Evolutionary conservation across 1,140 invertebrate genomes (phyloP).

Genomic region (Bacillus rossius): DNA sequence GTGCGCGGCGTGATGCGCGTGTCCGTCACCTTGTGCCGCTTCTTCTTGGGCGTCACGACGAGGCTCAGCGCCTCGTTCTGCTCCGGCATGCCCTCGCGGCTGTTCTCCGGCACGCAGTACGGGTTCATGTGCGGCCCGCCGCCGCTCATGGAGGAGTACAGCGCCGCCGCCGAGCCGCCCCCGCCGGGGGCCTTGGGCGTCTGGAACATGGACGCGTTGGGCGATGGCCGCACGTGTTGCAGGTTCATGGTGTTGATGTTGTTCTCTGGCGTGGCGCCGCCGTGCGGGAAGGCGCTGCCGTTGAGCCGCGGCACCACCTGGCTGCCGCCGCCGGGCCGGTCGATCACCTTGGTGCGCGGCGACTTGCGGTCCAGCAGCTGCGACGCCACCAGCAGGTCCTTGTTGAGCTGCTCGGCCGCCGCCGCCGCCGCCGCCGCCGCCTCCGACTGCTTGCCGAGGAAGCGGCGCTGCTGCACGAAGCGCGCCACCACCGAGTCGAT

Average conservation of each 20-base stretch:
- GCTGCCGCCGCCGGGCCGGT: conserved; percentile 44
- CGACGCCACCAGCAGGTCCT: conserved; percentile 65
- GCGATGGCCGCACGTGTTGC: conserved; percentile 61
- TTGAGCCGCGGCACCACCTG: conserved; percentile 40
- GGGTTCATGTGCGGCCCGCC: conserved; percentile 53
- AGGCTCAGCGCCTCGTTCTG: conserved; percentile 92
- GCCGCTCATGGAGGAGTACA: conserved; percentile 42
- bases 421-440: conserved; percentile 59
- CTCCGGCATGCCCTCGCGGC: conserved; percentile 65
- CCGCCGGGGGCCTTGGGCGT: conserved; percentile 66
- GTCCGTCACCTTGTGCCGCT: conserved; percentile 95
- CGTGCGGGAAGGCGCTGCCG: conserved; percentile 43
- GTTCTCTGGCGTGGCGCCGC: conserved; percentile 44
- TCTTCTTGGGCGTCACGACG: conserved; percentile 92
- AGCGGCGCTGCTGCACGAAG: conserved; percentile 73
- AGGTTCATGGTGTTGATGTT: conserved; percentile 57
- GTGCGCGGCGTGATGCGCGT: conserved; percentile 90
- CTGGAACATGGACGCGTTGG: conserved; percentile 67
- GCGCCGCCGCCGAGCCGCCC: conserved; percentile 37
- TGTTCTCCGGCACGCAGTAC: conserved; percentile 50
- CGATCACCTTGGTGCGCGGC: conserved; percentile 70
- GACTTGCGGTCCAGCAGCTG: conserved; percentile 79
- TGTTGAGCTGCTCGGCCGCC: conserved; percentile 73
- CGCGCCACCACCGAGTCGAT: conserved; percentile 83
- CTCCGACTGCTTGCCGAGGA: conserved; percentile 68